These are phyloP conservation scores for Hymenopus coronatus DNA, from an alignment of 2,888 invertebrate species.

Conservation along the genomic window DNA sequence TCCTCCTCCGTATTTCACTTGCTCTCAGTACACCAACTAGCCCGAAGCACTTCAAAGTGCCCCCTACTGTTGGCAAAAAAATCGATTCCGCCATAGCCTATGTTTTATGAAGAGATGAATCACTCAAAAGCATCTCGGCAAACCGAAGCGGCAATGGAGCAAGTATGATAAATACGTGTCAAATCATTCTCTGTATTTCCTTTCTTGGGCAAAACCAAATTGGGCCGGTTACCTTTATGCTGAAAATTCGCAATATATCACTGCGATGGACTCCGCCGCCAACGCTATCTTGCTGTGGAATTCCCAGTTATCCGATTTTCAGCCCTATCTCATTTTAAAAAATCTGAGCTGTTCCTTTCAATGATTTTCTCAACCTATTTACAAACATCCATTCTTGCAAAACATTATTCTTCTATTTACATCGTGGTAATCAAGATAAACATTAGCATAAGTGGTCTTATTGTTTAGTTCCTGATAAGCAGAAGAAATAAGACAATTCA, in stretches of 20 bases:
- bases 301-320: background rate
- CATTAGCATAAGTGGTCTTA: no score
- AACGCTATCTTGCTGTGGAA: background rate
- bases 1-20: conserved; percentile 3
- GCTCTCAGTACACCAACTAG: conserved; percentile 24
- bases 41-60: conserved; percentile 26
- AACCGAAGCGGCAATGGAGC: conserved; percentile 1
- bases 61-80: conserved; percentile 14
- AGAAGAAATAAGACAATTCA: no score
- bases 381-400: no score
- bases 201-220: background rate
- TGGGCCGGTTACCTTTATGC: background rate
- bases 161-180: background rate
- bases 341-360: no score
- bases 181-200: background rate
- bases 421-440: no score
- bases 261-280: background rate
- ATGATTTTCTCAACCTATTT: no score
- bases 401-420: no score
- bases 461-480: no score
- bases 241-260: background rate
- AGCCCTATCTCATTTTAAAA: background rate
- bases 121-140: background rate
- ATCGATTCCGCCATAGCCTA: conserved; percentile 16
- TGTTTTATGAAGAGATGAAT: conserved; percentile 17